Evolutionary conservation across 1,140 invertebrate species (phyloP), one percentile per base, ranked within the genome.

Genomic region (Pogonomyrmex californicus): DNA sequence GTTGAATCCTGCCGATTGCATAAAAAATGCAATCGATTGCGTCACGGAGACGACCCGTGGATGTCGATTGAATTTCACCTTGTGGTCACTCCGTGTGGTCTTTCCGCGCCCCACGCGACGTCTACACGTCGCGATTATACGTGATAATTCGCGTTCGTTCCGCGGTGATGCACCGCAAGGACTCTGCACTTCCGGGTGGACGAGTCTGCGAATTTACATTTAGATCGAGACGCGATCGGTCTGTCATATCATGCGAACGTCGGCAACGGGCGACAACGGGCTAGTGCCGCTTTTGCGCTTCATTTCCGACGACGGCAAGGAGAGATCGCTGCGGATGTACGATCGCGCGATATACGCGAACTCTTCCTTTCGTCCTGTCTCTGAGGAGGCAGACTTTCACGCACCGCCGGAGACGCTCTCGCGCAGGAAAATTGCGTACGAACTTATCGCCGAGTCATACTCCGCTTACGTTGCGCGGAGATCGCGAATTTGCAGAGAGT

Each of bases 361-460:
- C 33, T 65, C 76, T 78, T 47, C 41, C 58, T 78, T 47, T 76
- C 54, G 33, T 56, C 36, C 71, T 23, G 17, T 23, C n/a, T 56
- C 9, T n/a, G n/a, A n/a, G n/a, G 23, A 5, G 12, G 47, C 9
- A 36, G 9, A 38, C 23, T 54, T 70, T 81, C 51, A 81, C 78
- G 78, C 78, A 71, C 58, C 63, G 77, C 6, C 44, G 78, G 10
- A n/a, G 14, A 56, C n/a, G 36, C 9, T 56, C 49, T 41, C 65
- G 65, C 65, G 65, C 14, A 58, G 23, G 36, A 81, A 71, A 81
- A 81, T 81, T 47, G 78, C 49, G 23, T 71, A 44, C 17, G 5
- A 81, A 70, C 65, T 81, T 81, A 81, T 71, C 65, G 65, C 30
- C 36, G 47, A 56, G 66, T 81, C 65, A 70, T 70, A 58, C 65